Conservation (phyloP, 2,113 vertebrate species). For the Cervus canadensis region DNA sequence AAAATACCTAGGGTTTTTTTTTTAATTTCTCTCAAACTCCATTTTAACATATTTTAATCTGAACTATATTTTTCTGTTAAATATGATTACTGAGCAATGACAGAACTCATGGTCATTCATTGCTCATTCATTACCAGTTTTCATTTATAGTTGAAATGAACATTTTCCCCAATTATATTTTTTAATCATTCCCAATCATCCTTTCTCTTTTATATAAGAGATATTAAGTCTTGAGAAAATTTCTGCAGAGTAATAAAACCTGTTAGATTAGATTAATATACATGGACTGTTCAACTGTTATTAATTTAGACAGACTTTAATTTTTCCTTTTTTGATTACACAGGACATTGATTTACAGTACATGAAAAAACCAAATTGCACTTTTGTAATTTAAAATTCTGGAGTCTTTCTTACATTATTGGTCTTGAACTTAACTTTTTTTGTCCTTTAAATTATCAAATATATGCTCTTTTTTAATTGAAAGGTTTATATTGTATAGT, state of each 20-base stretch:
- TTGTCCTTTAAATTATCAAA: constrained; percentile 36
- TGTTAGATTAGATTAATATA: constrained; percentile 63
- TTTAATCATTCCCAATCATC: constrained; percentile 72
- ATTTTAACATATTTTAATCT: constrained; percentile 72
- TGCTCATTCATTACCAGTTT: constrained; percentile 71
- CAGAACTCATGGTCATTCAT: constrained; percentile 58
- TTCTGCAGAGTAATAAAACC: constrained; percentile 67
- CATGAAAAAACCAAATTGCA: constrained; percentile 47
- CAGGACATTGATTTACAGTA: constrained; percentile 54
- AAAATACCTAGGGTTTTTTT: constrained; percentile 37
- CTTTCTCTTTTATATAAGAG: constrained; percentile 55
- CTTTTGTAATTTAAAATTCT: constrained; percentile 47
- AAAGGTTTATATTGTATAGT: not conserved
- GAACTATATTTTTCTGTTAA: constrained; percentile 66
- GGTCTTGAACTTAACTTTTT: not conserved
- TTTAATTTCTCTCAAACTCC: constrained; percentile 3
- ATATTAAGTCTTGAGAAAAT: constrained; percentile 72
- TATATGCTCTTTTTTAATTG: not conserved
- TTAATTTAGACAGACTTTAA: constrained; percentile 66
- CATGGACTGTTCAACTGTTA: constrained; percentile 41
- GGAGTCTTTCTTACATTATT: not conserved
- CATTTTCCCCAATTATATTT: constrained; percentile 75
- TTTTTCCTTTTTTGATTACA: constrained; percentile 63
- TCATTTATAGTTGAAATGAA: constrained; percentile 73
- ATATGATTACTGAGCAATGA: constrained; percentile 60